Percentiles rank a stretch among this genome's conserved stretches.
These are phyloP conservation scores for Gallinago stenura DNA, from an alignment of 2,797 vertebrate genomes.

Conservation along the genomic window DNA sequence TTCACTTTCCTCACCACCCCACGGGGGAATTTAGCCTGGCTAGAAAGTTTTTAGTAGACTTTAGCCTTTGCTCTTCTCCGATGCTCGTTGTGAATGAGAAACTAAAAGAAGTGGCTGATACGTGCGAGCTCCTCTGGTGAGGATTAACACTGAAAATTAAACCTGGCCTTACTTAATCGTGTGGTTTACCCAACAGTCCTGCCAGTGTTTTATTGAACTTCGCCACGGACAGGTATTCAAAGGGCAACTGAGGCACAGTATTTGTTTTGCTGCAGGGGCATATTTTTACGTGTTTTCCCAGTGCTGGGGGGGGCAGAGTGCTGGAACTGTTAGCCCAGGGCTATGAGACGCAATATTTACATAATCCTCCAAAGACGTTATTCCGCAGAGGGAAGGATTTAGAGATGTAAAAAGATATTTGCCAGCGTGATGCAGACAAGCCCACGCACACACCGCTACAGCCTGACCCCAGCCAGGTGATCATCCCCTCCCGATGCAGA, in stretches of 20 bases:
- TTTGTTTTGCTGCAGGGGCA: slow-evolving; percentile 24
- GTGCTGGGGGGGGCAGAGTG: not conserved
- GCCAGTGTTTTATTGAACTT: slow-evolving; percentile 20
- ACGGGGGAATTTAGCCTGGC: not conserved
- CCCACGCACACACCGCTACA: not conserved
- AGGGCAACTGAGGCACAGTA: not conserved
- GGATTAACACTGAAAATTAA: slow-evolving; percentile 16
- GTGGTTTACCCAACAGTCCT: not conserved
- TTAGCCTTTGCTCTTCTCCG: not conserved
- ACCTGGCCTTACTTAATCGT: not conserved
- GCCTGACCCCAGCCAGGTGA: not conserved
- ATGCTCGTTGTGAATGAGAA: not conserved
- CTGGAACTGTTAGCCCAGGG: not conserved
- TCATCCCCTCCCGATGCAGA: not conserved
- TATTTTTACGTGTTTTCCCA: not conserved
- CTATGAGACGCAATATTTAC: not conserved
- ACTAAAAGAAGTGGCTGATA: not conserved
- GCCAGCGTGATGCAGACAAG: not conserved
- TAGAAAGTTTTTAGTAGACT: not conserved
- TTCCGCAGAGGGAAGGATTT: not conserved
- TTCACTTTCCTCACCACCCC: not conserved
- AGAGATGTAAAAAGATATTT: not conserved
- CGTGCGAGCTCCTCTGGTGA: fast-evolving
- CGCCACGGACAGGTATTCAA: slow-evolving; percentile 11
- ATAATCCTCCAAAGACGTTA: not conserved